These are phyloP conservation scores for Oxyteleia sp. DNA, from an alignment of 2,888 invertebrate genomes.

Conservation along the genomic window DNA sequence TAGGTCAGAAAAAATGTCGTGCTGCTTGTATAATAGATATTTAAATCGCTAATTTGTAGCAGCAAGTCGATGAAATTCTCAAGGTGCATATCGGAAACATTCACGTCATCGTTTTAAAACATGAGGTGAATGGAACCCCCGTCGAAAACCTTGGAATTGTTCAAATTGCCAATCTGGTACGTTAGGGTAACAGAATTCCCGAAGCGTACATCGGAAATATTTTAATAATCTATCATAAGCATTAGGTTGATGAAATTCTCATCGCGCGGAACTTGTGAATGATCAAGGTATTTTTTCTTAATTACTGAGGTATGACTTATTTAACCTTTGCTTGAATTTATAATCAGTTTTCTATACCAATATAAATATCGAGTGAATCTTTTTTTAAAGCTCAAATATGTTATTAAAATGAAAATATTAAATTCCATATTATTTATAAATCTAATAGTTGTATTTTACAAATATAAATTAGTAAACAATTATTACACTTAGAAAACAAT, in stretches of 20 bases:
- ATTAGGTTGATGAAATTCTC: slow-evolving; percentile 50
- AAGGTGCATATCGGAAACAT: slow-evolving; percentile 52
- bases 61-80: slow-evolving; percentile 38
- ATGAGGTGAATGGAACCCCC: slow-evolving; percentile 46
- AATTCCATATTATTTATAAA: no score
- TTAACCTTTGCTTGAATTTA: no score
- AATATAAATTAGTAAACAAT: no score
- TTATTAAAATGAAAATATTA: no score
- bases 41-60: slow-evolving; percentile 38
- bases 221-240: slow-evolving; percentile 59
- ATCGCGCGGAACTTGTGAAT: slow-evolving; percentile 42
- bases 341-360: no score
- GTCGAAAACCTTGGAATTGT: slow-evolving; percentile 58
- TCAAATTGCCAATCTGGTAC: slow-evolving; percentile 43
- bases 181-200: slow-evolving; percentile 64
- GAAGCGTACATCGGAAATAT: slow-evolving; percentile 53
- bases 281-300: slow-evolving; percentile 9
- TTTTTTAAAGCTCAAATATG: no score
- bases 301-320: no score
- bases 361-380: no score
- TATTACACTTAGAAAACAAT: no score
- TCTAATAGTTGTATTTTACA: no score
- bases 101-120: slow-evolving; percentile 54
- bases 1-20: slow-evolving; percentile 14
- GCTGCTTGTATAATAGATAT: not conserved